A percentile compares a stretch with the other conserved stretches of the same genome.
Evolutionary conservation across 2,113 vertebrate genomes (phyloP).

Genomic region (Hippopotamus amphibius): DNA sequence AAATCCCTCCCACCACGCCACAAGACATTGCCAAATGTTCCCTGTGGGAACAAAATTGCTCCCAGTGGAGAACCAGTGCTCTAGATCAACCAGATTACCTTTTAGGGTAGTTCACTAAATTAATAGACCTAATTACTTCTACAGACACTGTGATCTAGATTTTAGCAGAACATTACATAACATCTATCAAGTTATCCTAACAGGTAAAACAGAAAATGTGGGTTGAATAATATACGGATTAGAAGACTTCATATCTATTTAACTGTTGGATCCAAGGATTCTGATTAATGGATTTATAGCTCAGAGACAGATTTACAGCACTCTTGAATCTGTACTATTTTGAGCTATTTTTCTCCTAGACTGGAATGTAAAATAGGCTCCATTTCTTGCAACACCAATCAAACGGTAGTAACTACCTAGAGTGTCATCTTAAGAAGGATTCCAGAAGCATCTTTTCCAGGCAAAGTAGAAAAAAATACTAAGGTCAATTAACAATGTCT

Average conservation of each 20-base stretch:
- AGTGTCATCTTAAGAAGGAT: neutral
- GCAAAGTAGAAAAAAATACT: neutral
- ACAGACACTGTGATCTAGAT: neutral
- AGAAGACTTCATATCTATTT: neutral
- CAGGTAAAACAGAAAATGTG: neutral
- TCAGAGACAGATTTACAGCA: neutral
- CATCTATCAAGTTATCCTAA: neutral
- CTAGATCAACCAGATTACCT: neutral
- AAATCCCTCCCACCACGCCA: neutral
- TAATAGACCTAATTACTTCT: conserved; percentile 2
- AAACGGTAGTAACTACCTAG: neutral
- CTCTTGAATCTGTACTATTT: neutral
- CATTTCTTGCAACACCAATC: neutral
- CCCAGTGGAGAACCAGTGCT: neutral
- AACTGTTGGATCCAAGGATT: neutral
- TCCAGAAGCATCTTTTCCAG: neutral
- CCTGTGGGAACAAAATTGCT: neutral
- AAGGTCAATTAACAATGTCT: neutral
- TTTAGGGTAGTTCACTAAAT: neutral
- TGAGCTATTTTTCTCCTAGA: neutral
- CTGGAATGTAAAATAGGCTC: neutral
- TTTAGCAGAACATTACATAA: neutral
- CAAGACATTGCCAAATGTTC: neutral
- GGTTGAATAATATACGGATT: neutral
- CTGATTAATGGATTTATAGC: neutral